Evolutionary conservation across 2,888 invertebrate genomes (phyloP), one percentile per base, ranked within the genome.

Genomic region (Brachypterus glaber): DNA sequence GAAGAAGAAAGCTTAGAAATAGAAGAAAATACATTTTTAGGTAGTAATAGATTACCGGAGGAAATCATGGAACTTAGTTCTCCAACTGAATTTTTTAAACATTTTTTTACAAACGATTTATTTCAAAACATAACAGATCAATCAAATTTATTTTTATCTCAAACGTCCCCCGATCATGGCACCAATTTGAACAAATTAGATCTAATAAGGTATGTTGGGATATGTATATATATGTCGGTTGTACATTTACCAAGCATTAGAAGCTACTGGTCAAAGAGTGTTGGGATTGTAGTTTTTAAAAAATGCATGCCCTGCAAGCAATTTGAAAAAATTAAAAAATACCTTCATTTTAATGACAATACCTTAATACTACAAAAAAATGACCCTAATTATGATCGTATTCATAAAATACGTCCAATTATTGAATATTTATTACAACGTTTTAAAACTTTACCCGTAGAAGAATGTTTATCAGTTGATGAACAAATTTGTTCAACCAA

Each of bases 401-500:
- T 21, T 7, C 9, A 21, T 21, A 21, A 21, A 21, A 5, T 21
- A 21, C 21, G 21, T 9, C 9, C 21, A 7, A 9, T 21, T 7
- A 21, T 21, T 21, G 9, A 21, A 5, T 9, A 21, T 21, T 9
- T 21, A 5, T 7, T 7, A 5, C 7, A 21, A 5, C 5, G 21
- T 7, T 21, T 21, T 21, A 21, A 21, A 21, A 21, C 5, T 7
- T 5, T 21, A 7, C 21, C 21, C 21, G 5, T 7, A 7, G 21
- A 21, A 21, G 21, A 21, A 9, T 21, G 21, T 21, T 21, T 21
- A 21, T 21, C 21, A 21, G 21, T 21, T 7, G 49, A 52, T 25
- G 51, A 52, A 33, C 46, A 47, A 32, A 48, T 53, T 26, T 51
- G 49, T 38, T 37, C 48, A 4, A 44, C 48, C 25, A 53, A 50